Base-by-base conservation (phyloP, 2,888 invertebrate species). In the Mycogona germanica region DNA sequence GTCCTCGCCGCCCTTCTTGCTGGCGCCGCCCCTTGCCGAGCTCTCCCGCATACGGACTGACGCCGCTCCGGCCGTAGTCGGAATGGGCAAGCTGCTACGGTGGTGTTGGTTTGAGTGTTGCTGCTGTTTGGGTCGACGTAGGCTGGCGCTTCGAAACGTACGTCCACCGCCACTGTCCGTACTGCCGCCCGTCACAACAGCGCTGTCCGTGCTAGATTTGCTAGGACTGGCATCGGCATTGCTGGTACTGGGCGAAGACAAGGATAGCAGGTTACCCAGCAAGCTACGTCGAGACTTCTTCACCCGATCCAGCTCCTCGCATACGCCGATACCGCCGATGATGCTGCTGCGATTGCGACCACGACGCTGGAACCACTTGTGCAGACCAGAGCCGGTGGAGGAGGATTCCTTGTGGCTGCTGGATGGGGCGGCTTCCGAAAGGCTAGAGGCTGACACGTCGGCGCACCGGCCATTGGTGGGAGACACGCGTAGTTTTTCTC, bases 31-130 rank as follows among this genome's bases (percentile, higher is more conserved):
- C 52, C 64, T 60, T 12, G 53, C 60, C 42, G 53, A 51, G 56
- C 53, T 58, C 61, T 82, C 83, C 60, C 88, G 75, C 65, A 89
- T 72, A 71, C 84, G 85, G 2, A 89, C 88, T n/a, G 35, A 12
- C 57, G 78, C 76, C 56, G 72, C 67, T 57, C 66, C 76, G 62
- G 78, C 76, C 6, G 78, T 77, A n/a, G 57, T 60, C 7, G 61
- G 59, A 30, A 61, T 60, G 19, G 59, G 59, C 38, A 59, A 46
- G 32, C 47, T 53, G 30, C 44, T 51, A n/a, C 50, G 44, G 19
- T 45, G 17, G 23, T 46, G 44, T n/a, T n/a, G 14, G 12, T 55
- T 55, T n/a, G n/a, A n/a, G n/a, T n/a, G n/a, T n/a, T n/a, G n/a
- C n/a, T n/a, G n/a, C n/a, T n/a, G n/a, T n/a, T n/a, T n/a, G n/a